Evolutionary conservation across 2,113 vertebrate genomes (phyloP).

Genomic region (Pelusios castaneus): DNA sequence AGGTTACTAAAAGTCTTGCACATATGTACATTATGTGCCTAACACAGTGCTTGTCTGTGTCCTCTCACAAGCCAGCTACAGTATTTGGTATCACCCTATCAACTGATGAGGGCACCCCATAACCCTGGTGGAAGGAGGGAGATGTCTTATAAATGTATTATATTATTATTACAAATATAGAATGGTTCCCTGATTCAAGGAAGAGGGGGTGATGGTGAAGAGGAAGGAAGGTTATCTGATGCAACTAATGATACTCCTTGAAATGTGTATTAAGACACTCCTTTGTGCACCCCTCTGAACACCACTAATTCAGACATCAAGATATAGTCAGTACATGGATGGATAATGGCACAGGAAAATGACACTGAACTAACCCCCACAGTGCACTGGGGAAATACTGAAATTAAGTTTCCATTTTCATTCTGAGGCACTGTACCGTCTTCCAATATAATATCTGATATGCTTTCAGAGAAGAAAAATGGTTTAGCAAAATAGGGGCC

Average conservation of each 20-base stretch:
- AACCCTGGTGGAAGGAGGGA: neutral
- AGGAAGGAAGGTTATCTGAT: neutral
- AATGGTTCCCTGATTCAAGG: neutral
- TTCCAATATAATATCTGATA: neutral
- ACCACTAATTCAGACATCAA: constrained; percentile 30
- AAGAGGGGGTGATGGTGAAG: neutral
- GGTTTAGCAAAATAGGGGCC: neutral
- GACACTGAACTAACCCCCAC: neutral
- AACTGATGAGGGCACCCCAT: neutral
- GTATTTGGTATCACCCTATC: neutral
- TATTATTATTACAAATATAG: constrained; percentile 17
- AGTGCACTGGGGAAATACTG: neutral
- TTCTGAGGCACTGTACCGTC: neutral
- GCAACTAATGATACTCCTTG: neutral
- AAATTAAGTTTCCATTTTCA: neutral
- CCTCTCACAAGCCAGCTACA: neutral
- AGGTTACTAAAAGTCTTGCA: accelerated
- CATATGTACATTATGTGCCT: neutral
- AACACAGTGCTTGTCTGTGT: neutral
- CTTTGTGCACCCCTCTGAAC: constrained; percentile 36
- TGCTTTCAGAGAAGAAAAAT: neutral
- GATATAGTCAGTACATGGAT: neutral
- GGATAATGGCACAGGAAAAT: neutral
- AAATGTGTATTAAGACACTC: neutral
- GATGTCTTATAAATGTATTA: neutral